Base-by-base conservation (phyloP, 1,140 invertebrate genomes). In the Metaphire vulgaris region DNA sequence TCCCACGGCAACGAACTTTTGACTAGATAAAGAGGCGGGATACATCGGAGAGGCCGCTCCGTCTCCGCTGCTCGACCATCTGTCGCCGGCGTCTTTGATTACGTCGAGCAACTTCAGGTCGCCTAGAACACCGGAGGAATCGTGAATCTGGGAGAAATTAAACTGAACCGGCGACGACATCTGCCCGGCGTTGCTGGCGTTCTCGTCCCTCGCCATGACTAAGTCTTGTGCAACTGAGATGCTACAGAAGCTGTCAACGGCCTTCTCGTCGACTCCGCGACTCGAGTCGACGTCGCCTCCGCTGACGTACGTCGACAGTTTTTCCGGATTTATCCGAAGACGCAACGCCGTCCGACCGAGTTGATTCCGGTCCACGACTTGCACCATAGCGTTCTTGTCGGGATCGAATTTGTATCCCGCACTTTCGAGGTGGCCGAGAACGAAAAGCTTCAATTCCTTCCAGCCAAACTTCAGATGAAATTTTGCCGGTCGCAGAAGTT, bases 381-480 rank as follows among this genome's bases (percentile, higher is more conserved):
- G n/a, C 6, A 56, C 41, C 21, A 6, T 21, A 21, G 41, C 41
- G 41, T 56, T 56, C 41, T 56, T 56, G 6, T 56, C 41, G 6
- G 41, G 41, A 21, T 56, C 41, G 41, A 56, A 56, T 56, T 56
- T 56, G 21, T 56, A 56, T 21, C 41, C 41, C 6, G 41, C 41
- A 21, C 21, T 21, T 56, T 56, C 41, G 6, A 56, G 41, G 41
- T 56, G 41, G 41, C 41, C 21, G 41, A 56, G 41, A 21, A 21
- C 41, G 21, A 21, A 56, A 56, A 56, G 41, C 21, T 56, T 56
- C 41, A 56, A 6, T 21, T 56, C 72, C 21, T 64, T 34, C 72
- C 72, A 73, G 28, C 72, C 72, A n/a, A 73, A 41, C 33, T 73
- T 33, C 1, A 30, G 41, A 33, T 73, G 33, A 12, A 73, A 34